Conservation (phyloP, 35 echinoderm and acorn worm genomes). For the Ophiothrix spiculata region DNA sequence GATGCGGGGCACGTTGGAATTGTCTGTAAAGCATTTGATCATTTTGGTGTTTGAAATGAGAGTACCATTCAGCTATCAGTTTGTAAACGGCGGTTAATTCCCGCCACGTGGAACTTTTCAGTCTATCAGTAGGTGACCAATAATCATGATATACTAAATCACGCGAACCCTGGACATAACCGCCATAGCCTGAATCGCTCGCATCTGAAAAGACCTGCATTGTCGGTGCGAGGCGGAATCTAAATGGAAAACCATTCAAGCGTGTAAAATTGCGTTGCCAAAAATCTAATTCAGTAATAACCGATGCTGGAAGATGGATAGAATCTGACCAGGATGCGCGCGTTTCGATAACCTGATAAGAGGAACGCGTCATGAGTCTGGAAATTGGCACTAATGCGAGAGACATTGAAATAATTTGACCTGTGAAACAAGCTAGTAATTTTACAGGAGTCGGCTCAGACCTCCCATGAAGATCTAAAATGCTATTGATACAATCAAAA, state of each 20-base stretch:
- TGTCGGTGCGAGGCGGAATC: neutral
- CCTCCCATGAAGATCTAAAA: neutral
- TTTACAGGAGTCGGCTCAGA: neutral
- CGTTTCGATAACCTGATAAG: neutral
- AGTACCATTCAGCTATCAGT: neutral
- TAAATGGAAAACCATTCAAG: constrained; percentile 34
- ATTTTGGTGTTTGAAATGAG: constrained; percentile 12
- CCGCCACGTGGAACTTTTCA: constrained; percentile 23
- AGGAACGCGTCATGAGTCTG: neutral
- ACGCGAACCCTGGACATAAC: neutral
- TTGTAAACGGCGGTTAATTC: constrained; percentile 23
- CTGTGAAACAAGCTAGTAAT: constrained; percentile 9
- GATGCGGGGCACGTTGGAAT: constrained; percentile 24
- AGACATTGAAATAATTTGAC: constrained; percentile 22
- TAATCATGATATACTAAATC: constrained; percentile 8
- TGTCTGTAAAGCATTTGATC: constrained; percentile 35
- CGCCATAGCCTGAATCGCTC: constrained; percentile 14
- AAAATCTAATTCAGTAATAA: neutral
- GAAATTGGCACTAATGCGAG: constrained; percentile 5
- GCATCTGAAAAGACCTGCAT: constrained; percentile 42
- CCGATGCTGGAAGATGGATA: neutral
- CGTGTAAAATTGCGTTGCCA: neutral
- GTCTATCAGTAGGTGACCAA: neutral
- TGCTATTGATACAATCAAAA: neutral
- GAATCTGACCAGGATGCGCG: constrained; percentile 13